Conservation (phyloP, 2,113 vertebrate genomes). For the Coturnix japonica region DNA sequence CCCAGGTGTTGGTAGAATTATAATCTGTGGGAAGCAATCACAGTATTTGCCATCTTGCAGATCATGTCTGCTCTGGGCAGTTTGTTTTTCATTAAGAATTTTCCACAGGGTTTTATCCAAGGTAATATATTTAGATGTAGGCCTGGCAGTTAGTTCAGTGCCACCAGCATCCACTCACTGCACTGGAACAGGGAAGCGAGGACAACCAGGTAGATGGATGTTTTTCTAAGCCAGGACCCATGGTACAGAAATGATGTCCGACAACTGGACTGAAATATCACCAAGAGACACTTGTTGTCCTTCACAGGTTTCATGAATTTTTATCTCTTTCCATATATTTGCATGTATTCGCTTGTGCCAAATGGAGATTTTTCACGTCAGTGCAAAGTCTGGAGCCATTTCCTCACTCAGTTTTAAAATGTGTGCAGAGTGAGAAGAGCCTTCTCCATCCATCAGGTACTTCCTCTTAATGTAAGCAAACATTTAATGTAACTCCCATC, state of each 20-base stretch:
- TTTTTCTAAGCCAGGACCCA: background rate
- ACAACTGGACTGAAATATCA: background rate
- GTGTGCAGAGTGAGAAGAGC: background rate
- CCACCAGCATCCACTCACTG: background rate
- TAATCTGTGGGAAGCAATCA: slow-evolving; percentile 21
- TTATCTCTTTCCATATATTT: background rate
- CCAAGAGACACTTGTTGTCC: background rate
- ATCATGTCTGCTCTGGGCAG: background rate
- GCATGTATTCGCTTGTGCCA: too few relatives aligned
- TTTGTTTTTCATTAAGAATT: slow-evolving; percentile 13
- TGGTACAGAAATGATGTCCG: fast-evolving
- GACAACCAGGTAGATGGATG: background rate
- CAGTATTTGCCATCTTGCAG: background rate
- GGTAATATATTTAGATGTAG: slow-evolving; percentile 2
- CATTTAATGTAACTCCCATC: background rate
- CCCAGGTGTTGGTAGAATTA: slow-evolving; percentile 37
- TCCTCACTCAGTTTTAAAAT: background rate
- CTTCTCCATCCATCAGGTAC: background rate
- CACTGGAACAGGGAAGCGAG: background rate
- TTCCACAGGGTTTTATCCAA: slow-evolving; percentile 28
- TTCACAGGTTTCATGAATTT: background rate
- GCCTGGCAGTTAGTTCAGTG: background rate
- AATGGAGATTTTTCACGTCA: background rate
- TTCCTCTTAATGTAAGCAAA: background rate
- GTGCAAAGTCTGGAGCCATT: background rate